Evolutionary conservation across 2,888 invertebrate species (phyloP), one percentile per base, ranked within the genome.

Genomic region (Carterocephalus palaemon): DNA sequence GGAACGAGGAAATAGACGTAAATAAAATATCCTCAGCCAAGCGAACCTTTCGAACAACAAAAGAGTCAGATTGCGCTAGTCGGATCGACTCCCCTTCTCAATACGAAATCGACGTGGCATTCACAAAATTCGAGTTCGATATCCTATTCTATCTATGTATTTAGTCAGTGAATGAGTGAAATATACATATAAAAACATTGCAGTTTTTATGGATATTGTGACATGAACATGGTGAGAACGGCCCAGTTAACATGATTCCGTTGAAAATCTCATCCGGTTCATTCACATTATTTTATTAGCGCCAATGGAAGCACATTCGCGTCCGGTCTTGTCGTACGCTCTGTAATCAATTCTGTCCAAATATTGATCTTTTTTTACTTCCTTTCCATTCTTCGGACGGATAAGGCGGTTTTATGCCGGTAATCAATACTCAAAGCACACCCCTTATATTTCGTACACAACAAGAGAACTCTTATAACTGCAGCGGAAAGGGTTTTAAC

Each of bases 351-450:
- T 78, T 75, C 76, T 82, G 84, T 83, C 84, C 64, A 84, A 84
- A 85, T 84, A 85, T 85, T 85, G 82, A 83, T 70, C 70, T 75
- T 81, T 82, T 82, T 83, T 82, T 79, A 67, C 68, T 79, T 82
- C 81, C 81, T 74, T 68, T 76, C 59, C 52, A 66, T 72, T 74
- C 59, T 64, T 64, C 51, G 54, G 57, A 67, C 67, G 77, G 75
- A 79, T 75, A 71, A 71, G 75, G 76, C 67, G 67, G 68, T 69
- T 70, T 75, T 71, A 65, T 65, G 53, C 56, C 59, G 53, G 74
- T 71, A 77, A 77, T 77, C 70, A 71, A 82, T 77, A 73, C 70
- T 54, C 56, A 54, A 57, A 49, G 58, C 56, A 63, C 70, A 68
- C 67, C 73, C 74, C 64, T 74, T 70, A n/a, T 61, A 60, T 50